Conservation (phyloP, 2,113 vertebrate species). For the Narcine bancroftii region DNA sequence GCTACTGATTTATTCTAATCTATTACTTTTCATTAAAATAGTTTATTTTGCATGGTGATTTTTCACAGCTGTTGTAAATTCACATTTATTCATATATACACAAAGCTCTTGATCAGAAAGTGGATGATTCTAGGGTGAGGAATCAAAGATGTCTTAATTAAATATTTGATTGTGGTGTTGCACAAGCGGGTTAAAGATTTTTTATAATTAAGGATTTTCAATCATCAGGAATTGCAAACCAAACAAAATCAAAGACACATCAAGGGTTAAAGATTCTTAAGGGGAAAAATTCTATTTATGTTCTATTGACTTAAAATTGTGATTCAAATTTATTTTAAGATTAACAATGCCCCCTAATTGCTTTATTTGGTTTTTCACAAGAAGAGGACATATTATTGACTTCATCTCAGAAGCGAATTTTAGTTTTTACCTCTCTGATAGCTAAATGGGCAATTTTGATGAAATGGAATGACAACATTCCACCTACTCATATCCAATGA, state of each 20-base stretch:
- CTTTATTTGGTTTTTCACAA: no score
- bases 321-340: slow-evolving; percentile 7
- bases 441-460: no score
- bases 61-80: background rate
- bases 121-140: background rate
- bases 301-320: background rate
- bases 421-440: no score
- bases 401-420: no score
- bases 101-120: background rate
- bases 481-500: no score
- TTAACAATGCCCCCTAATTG: no score
- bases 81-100: background rate
- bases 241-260: no score
- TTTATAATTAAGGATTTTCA: no score
- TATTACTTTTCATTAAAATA: background rate
- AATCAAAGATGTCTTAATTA: background rate
- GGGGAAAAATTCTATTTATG: background rate
- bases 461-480: no score
- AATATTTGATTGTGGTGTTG: background rate
- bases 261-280: background rate
- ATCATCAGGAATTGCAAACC: no score
- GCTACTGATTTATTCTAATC: background rate
- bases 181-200: background rate
- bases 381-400: no score
- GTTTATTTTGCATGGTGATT: background rate